phyloP scores from a whole-genome alignment of 2,888 invertebrate genomes.

The Galerucella nymphaeae region DNA sequence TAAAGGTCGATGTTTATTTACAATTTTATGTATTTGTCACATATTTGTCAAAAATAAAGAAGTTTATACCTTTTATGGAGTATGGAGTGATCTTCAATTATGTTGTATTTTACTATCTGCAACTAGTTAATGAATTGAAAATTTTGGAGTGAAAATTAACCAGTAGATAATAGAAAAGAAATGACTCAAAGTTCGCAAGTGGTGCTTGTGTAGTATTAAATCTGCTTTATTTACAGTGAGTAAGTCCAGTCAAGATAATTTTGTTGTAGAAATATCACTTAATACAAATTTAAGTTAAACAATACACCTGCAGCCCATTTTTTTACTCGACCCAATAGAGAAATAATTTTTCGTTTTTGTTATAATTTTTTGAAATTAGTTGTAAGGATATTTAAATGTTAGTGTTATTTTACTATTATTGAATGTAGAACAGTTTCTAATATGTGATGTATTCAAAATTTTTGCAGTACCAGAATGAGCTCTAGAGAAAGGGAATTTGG shows the following conservation, averaged over 20 bases:
- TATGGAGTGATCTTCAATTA: slow-evolving; percentile 24
- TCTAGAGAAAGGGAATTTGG: slow-evolving; percentile 55
- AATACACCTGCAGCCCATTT: neutral
- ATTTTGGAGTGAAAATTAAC: slow-evolving; percentile 3
- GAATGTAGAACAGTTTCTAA: neutral
- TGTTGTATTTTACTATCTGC: neutral
- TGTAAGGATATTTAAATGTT: too few relatives aligned
- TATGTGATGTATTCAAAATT: neutral
- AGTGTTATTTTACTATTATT: too few relatives aligned
- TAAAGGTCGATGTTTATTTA: slow-evolving; percentile 31
- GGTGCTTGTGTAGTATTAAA: slow-evolving; percentile 17
- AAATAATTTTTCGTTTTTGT: too few relatives aligned
- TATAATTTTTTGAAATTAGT: too few relatives aligned
- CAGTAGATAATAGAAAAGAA: neutral
- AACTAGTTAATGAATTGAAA: slow-evolving; percentile 12
- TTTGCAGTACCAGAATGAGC: slow-evolving; percentile 44
- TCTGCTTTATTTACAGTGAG: slow-evolving; percentile 7
- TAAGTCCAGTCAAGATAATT: slow-evolving; percentile 3
- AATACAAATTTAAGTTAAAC: neutral
- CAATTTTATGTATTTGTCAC: slow-evolving; percentile 32
- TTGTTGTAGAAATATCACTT: neutral
- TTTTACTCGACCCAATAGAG: neutral
- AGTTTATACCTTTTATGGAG: slow-evolving; percentile 20
- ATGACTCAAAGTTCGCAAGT: slow-evolving; percentile 13
- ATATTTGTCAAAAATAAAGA: slow-evolving; percentile 27